phyloP scores from a whole-genome alignment of 2,797 vertebrate genomes.

The Acanthiza pusilla region DNA sequence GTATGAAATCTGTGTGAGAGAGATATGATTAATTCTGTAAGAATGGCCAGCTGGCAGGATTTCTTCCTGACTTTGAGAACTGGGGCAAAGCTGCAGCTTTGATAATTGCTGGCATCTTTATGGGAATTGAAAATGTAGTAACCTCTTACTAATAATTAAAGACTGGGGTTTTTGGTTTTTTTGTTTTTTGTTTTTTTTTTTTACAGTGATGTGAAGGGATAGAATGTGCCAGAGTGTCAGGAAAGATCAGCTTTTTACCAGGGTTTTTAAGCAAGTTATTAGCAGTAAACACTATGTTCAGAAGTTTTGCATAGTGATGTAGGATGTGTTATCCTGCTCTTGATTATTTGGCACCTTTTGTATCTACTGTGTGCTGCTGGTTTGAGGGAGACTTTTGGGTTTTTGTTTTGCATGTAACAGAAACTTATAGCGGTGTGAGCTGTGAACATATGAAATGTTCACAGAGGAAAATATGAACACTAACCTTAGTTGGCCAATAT shows the following conservation, averaged over 20 bases:
- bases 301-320: neutral
- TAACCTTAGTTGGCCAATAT: neutral
- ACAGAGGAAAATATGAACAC: neutral
- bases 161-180: neutral
- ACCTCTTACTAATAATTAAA: conserved; percentile 64
- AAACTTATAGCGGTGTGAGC: neutral
- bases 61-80: conserved; percentile 74
- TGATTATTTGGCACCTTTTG: neutral
- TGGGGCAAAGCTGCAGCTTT: conserved; percentile 65
- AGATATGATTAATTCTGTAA: conserved; percentile 85
- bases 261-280: neutral
- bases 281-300: neutral
- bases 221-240: neutral
- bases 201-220: neutral
- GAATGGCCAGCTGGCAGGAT: conserved; percentile 82
- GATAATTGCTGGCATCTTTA: conserved; percentile 69
- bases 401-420: neutral
- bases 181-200: neutral
- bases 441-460: neutral
- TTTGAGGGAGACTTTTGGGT: neutral
- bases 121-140: conserved; percentile 51
- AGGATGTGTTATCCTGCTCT: neutral
- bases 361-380: neutral
- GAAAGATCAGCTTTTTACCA: neutral
- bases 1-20: conserved; percentile 84